phyloP scores from a whole-genome alignment of 2,113 vertebrate genomes.

The Phyllostomus hastatus region DNA sequence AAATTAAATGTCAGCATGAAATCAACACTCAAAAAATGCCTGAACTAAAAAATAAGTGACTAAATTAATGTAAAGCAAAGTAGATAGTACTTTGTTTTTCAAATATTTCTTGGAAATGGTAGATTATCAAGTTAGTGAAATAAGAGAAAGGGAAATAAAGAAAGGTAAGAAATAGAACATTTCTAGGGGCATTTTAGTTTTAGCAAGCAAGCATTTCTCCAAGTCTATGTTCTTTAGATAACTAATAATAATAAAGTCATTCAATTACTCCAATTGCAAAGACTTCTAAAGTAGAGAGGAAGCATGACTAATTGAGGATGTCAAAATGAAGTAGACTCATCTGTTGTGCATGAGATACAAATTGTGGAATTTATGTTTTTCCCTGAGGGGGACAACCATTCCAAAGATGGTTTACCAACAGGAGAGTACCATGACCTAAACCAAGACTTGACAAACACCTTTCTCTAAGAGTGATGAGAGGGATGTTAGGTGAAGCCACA shows the following conservation, averaged over 20 bases:
- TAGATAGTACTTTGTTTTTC: not conserved
- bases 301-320: not conserved
- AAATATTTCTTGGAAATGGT: not conserved
- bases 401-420: not conserved
- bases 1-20: not conserved
- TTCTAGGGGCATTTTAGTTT: not conserved
- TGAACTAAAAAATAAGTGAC: not conserved
- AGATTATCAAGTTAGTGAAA: not conserved
- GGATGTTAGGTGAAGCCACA: not conserved
- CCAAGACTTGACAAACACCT: not conserved
- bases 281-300: not conserved
- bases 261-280: not conserved
- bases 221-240: not conserved
- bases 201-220: not conserved
- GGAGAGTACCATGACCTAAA: not conserved
- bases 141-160: not conserved
- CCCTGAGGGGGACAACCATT: not conserved
- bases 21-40: not conserved
- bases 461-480: not conserved
- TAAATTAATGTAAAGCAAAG: not conserved
- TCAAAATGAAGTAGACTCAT: not conserved
- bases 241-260: not conserved
- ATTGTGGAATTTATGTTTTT: not conserved
- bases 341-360: not conserved
- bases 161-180: not conserved